Conservation (phyloP, 2,797 vertebrate species). For the Takifugu rubripes region DNA sequence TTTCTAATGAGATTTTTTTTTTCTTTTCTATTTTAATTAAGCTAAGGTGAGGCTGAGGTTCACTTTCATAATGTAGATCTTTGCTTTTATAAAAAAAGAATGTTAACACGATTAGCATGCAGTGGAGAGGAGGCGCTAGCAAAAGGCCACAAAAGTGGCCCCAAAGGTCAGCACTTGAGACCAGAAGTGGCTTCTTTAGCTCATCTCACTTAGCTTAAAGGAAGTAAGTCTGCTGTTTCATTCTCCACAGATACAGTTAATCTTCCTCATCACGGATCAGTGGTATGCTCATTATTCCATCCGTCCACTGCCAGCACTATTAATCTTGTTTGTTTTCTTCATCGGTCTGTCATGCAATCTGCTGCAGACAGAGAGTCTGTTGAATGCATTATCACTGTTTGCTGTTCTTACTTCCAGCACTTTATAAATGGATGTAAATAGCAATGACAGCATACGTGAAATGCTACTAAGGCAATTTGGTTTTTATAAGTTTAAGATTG, state of each 20-base stretch:
- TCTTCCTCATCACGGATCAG: slow-evolving; percentile 31
- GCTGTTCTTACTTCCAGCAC: slow-evolving; percentile 13
- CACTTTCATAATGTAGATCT: slow-evolving; percentile 18
- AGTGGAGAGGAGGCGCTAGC: slow-evolving; percentile 5
- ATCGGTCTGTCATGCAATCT: slow-evolving; percentile 38
- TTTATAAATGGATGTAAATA: slow-evolving; percentile 13
- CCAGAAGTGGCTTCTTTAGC: slow-evolving; percentile 15
- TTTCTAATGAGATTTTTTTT: slow-evolving; percentile 28
- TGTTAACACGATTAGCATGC: slow-evolving; percentile 16
- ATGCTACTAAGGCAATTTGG: slow-evolving; percentile 2
- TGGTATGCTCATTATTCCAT: slow-evolving; percentile 29
- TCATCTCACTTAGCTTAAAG: slow-evolving; percentile 13
- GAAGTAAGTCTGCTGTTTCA: slow-evolving; percentile 22
- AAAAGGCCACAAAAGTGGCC: slow-evolving; percentile 5
- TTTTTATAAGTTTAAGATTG: slow-evolving; percentile 16
- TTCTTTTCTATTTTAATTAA: slow-evolving; percentile 7
- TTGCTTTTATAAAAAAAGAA: background rate
- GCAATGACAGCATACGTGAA: background rate
- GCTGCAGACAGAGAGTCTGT: slow-evolving; percentile 12
- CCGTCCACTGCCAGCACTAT: slow-evolving; percentile 18
- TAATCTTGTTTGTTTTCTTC: slow-evolving; percentile 45
- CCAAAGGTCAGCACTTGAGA: slow-evolving; percentile 22
- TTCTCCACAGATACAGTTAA: slow-evolving; percentile 38
- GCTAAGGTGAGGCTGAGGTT: background rate
- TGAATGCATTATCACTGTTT: slow-evolving; percentile 18